Conservation (phyloP, 2,888 invertebrate species). For the Papilio gigon region DNA sequence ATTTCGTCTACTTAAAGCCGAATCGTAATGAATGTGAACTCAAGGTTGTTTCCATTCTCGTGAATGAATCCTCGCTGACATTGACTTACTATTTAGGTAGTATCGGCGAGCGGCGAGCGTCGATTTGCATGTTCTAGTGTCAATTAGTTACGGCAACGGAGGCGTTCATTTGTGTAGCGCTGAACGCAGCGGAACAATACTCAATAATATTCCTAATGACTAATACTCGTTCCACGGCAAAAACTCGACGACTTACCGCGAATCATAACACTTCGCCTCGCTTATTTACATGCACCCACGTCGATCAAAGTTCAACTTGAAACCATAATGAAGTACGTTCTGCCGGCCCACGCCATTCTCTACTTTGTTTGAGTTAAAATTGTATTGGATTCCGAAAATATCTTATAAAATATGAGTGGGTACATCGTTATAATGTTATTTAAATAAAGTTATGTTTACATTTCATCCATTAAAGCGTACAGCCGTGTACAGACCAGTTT, state of each 20-base stretch:
- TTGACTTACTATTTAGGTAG: conserved; percentile 50
- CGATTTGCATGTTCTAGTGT: conserved; percentile 40
- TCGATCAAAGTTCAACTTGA: conserved; percentile 25
- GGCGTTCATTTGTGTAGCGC: conserved; percentile 25
- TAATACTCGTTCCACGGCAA: conserved; percentile 12
- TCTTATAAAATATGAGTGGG: conserved; percentile 9
- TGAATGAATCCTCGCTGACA: conserved; percentile 66
- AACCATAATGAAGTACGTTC: conserved; percentile 1
- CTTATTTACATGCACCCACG: conserved; percentile 23
- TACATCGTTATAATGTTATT: not conserved
- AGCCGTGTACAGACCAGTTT: too few species aligned
- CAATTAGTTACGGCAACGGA: conserved; percentile 44
- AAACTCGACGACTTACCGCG: conserved; percentile 2
- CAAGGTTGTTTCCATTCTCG: conserved; percentile 38
- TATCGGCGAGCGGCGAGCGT: conserved; percentile 16
- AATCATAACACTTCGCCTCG: not conserved
- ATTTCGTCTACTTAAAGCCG: conserved; percentile 17
- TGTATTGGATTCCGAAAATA: conserved; percentile 20
- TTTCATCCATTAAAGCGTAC: not conserved
- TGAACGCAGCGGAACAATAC: conserved; percentile 36
- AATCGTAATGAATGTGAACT: conserved; percentile 17
- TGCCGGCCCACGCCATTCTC: conserved; percentile 12
- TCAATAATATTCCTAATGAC: conserved; percentile 23
- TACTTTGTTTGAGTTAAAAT: conserved; percentile 5
- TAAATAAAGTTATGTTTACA: not conserved